Conservation (phyloP, 2,888 invertebrate species). For the Colletes collaris region DNA sequence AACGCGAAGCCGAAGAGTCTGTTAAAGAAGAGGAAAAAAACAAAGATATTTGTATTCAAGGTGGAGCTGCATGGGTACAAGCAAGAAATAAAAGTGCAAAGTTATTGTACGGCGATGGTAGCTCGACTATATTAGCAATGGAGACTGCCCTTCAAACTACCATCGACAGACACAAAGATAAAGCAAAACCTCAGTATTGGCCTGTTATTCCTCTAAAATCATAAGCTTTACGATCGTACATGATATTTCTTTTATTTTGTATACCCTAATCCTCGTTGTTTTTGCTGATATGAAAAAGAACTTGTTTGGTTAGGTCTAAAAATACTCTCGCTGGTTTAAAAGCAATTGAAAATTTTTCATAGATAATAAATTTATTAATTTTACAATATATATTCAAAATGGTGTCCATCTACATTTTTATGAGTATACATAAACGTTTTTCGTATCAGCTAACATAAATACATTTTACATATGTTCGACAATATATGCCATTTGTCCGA, state of each 20-base stretch:
- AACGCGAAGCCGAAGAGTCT: conserved; percentile 62
- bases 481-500: neutral
- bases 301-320: no score
- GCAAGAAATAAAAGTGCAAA: conserved; percentile 82
- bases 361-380: no score
- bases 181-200: conserved; percentile 87
- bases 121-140: conserved; percentile 88
- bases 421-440: no score
- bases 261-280: no score
- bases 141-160: conserved; percentile 89
- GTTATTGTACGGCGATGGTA: conserved; percentile 87
- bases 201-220: conserved; percentile 88
- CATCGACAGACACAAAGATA: conserved; percentile 86
- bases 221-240: conserved; percentile 10
- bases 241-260: neutral
- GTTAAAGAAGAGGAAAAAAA: conserved; percentile 35
- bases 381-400: no score
- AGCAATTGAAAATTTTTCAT: no score
- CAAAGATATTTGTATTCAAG: conserved; percentile 51
- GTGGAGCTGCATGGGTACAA: conserved; percentile 73
- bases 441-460: neutral
- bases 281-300: no score
- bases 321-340: no score
- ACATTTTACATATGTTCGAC: neutral
- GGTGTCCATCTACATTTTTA: no score